Percentiles rank a stretch among this genome's conserved stretches.
phyloP scores from a whole-genome alignment of 2,797 vertebrate species.

The Lepus townsendii region DNA sequence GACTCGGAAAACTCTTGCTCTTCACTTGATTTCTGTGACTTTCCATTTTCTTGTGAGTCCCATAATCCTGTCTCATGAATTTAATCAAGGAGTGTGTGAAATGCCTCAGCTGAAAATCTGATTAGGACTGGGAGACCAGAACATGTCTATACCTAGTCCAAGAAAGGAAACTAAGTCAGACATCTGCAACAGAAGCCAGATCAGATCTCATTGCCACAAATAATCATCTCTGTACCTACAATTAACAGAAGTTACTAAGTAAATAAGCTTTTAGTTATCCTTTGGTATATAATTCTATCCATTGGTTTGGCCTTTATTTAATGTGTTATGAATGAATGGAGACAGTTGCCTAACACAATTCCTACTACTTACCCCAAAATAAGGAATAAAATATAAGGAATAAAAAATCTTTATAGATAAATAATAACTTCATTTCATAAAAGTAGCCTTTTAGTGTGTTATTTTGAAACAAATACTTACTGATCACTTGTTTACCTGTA shows the following conservation, averaged over 20 bases:
- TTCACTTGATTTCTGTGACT: constrained; percentile 28
- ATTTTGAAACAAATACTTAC: constrained; percentile 7
- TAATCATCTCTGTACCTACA: background rate
- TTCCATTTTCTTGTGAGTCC: background rate
- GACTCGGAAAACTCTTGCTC: background rate
- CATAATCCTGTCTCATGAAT: background rate
- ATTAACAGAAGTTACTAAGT: background rate
- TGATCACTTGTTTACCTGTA: constrained; percentile 6
- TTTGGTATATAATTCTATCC: background rate
- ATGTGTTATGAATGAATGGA: background rate
- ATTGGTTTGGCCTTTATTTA: background rate
- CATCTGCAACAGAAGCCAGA: background rate
- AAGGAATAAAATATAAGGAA: constrained; percentile 3
- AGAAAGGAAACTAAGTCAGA: constrained; percentile 11
- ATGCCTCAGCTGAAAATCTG: background rate
- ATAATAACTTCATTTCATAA: background rate
- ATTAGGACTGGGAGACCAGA: background rate
- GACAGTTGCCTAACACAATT: background rate
- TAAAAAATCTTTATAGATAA: constrained; percentile 48
- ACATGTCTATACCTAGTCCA: background rate
- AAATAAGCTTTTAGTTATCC: background rate
- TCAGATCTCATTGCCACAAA: background rate
- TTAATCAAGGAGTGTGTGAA: background rate
- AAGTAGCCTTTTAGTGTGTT: background rate
- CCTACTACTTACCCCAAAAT: background rate